phyloP scores from a whole-genome alignment of 2,113 vertebrate genomes.

The Zosterops hypoxanthus region DNA sequence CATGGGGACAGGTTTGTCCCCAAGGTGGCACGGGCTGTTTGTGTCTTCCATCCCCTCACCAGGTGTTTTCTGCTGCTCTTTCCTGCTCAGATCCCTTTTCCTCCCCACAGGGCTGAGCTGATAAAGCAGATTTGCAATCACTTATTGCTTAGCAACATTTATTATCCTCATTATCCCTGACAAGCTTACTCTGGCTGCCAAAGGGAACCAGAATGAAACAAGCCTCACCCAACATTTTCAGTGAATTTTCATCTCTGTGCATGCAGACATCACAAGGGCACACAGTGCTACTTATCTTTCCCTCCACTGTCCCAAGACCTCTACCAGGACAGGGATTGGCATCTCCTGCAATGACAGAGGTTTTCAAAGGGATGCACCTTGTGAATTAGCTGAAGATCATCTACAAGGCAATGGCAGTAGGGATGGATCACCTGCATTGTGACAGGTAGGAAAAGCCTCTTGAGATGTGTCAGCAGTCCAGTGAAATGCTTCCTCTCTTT shows the following conservation, averaged over 20 bases:
- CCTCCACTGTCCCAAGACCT: neutral
- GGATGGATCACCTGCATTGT: neutral
- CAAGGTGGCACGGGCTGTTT: neutral
- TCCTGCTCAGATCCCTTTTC: neutral
- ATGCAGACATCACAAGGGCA: neutral
- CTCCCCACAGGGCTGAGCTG: neutral
- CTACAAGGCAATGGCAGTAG: neutral
- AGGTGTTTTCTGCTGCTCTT: neutral
- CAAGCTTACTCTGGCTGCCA: neutral
- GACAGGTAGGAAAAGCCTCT: neutral
- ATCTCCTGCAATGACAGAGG: neutral
- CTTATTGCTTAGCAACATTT: slow-evolving; percentile 40
- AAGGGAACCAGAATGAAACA: neutral
- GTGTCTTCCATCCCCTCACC: neutral
- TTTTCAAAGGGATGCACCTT: neutral
- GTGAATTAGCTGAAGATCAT: neutral
- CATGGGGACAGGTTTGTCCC: neutral
- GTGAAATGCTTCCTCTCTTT: neutral
- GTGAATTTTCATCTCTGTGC: neutral
- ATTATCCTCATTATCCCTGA: neutral
- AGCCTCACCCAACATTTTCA: neutral
- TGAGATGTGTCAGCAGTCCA: neutral
- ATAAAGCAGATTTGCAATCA: neutral
- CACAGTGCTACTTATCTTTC: neutral
- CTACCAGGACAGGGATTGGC: too few species aligned